Conservation (phyloP, 2,888 invertebrate genomes). For the Tryphoninae sp. region DNA sequence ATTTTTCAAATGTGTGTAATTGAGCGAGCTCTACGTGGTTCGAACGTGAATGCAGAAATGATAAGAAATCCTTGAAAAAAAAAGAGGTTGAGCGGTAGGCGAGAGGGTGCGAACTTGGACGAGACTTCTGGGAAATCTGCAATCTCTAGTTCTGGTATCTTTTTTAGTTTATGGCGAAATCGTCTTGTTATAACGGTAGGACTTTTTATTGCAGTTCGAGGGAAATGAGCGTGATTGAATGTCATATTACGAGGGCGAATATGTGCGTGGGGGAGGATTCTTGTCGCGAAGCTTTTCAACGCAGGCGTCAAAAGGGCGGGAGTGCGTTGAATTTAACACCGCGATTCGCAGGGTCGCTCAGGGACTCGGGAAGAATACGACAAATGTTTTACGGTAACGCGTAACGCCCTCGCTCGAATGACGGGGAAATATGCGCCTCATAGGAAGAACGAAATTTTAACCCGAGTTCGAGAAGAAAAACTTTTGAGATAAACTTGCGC, state of each 20-base stretch:
- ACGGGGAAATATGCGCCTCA: background rate
- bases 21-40: too few relatives aligned
- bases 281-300: background rate
- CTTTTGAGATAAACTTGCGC: background rate
- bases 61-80: too few relatives aligned
- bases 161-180: background rate
- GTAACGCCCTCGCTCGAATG: background rate
- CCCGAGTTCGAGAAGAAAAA: background rate
- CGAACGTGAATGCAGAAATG: too few relatives aligned
- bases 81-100: too few relatives aligned
- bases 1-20: too few relatives aligned
- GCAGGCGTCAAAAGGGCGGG: background rate
- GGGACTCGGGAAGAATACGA: background rate
- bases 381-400: background rate
- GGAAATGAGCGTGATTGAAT: slow-evolving; percentile 20
- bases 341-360: background rate
- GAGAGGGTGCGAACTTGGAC: background rate
- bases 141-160: background rate
- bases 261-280: background rate
- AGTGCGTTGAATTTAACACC: slow-evolving; percentile 26
- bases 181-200: background rate
- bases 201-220: slow-evolving; percentile 27
- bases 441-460: background rate
- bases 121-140: background rate
- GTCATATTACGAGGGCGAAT: slow-evolving; percentile 19